phyloP scores from a whole-genome alignment of 1,140 invertebrate species.

The Prorops nasuta region DNA sequence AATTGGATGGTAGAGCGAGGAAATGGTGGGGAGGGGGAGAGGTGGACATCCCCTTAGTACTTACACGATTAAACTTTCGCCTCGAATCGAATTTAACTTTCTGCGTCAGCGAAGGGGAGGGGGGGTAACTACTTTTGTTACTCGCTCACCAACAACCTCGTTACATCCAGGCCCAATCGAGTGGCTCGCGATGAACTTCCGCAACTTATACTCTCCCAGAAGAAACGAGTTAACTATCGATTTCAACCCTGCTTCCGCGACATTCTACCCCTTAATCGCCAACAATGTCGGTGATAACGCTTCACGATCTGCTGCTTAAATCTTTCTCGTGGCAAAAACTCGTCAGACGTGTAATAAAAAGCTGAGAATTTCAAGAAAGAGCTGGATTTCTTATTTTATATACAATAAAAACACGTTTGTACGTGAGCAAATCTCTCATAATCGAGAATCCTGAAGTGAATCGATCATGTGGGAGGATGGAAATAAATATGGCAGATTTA shows the following conservation, averaged over 20 bases:
- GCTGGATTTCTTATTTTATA: too few relatives aligned
- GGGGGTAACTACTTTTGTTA: slow-evolving; percentile 47
- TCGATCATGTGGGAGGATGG: not conserved
- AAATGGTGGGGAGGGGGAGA: too few relatives aligned
- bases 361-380: not conserved
- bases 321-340: not conserved
- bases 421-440: too few relatives aligned
- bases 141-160: slow-evolving; percentile 35
- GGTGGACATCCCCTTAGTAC: too few relatives aligned
- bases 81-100: slow-evolving; percentile 53
- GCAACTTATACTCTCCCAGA: slow-evolving; percentile 21
- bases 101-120: slow-evolving; percentile 16
- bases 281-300: not conserved
- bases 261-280: not conserved
- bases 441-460: not conserved
- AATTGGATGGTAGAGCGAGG: too few relatives aligned
- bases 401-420: too few relatives aligned
- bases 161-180: slow-evolving; percentile 33
- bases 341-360: not conserved
- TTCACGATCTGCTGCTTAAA: not conserved
- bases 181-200: slow-evolving; percentile 16
- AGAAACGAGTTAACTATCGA: slow-evolving; percentile 27
- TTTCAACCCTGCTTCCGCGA: slow-evolving; percentile 10
- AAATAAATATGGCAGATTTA: not conserved
- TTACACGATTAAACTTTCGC: slow-evolving; percentile 49